These are phyloP conservation scores for Andrena trimmerana DNA, from an alignment of 2,888 invertebrate genomes.

Conservation along the genomic window DNA sequence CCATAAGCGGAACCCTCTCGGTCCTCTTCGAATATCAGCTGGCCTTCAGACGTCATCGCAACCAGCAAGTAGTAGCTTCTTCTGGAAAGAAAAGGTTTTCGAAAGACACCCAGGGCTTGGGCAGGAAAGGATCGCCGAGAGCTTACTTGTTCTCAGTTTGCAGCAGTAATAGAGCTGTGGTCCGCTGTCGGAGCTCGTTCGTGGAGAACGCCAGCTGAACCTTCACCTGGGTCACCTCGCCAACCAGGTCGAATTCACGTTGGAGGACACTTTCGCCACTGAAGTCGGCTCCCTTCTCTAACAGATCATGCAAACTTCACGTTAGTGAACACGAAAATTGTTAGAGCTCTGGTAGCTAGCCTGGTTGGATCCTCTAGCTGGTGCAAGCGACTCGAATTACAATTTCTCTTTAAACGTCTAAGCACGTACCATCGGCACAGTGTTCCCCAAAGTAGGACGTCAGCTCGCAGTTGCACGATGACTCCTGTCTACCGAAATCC, in stretches of 20 bases:
- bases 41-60: constrained; percentile 93
- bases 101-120: constrained; percentile 64
- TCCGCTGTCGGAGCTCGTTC: constrained; percentile 91
- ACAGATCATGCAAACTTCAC: neutral
- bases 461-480: constrained; percentile 94
- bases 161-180: constrained; percentile 91
- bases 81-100: constrained; percentile 83
- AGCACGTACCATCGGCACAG: constrained; percentile 89
- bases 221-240: constrained; percentile 91
- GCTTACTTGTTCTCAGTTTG: constrained; percentile 93
- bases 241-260: constrained; percentile 90
- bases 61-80: constrained; percentile 94
- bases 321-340: neutral
- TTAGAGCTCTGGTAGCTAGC: neutral
- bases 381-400: neutral
- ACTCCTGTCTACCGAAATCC: constrained; percentile 94
- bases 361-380: neutral
- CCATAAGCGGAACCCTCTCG: constrained; percentile 91
- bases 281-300: constrained; percentile 95
- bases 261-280: constrained; percentile 94
- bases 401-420: neutral
- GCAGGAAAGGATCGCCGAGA: constrained; percentile 16
- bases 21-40: constrained; percentile 94
- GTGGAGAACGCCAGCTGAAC: constrained; percentile 95
- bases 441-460: constrained; percentile 96